Evolutionary conservation across 2,113 vertebrate species (phyloP), one percentile per base, ranked within the genome.

Genomic region (Cephalopholis sonnerati): DNA sequence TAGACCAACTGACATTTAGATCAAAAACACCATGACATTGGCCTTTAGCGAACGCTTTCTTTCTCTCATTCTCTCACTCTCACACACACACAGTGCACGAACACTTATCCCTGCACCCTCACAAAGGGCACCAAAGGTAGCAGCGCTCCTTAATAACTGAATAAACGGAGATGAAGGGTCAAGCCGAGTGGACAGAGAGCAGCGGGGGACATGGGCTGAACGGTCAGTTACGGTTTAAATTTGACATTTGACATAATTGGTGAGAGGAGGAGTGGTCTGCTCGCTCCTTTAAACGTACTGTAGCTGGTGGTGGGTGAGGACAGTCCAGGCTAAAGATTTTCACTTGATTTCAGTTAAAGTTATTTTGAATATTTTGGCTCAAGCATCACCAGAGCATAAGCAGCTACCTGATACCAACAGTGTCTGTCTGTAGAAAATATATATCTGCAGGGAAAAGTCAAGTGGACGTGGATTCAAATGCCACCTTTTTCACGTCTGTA

Each of bases 1-100:
- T 95, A 95, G 90, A 89, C 55, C 53, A 77, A 82, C 80, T 95
- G 94, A 93, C 92, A 94, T 95, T 95, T 94, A 83, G 90, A 93
- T 94, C 91, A 95, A 93, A 93, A 92, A 89, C 87, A 89, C 86
- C 82, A 77, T 83, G 92, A 93, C 78, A 85, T 59, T 89, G 91
- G 79, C 92, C 90, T 94, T 95, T 91, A 92, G 81, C 70, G 24
- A 80, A 68, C 77, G 65, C 57, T 80, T 66, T 78, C 74, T 76
- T 67, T 63, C 64, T 63, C 55, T 32, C 62, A 29, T 58, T 41
- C 64, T 57, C 76, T 59, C 27, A 44, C 62, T 18, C n/a, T 2
- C 55, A 53, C 53, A 24, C 62, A 70, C 66, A 77, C 54, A 68
- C 48, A 64, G 10, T 16, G 36, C 74, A 84, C 81, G 68, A 59